A percentile compares a stretch with the other conserved stretches of the same genome.
These are phyloP conservation scores for Andrena flavipes DNA, from an alignment of 2,888 invertebrate genomes.

Conservation along the genomic window DNA sequence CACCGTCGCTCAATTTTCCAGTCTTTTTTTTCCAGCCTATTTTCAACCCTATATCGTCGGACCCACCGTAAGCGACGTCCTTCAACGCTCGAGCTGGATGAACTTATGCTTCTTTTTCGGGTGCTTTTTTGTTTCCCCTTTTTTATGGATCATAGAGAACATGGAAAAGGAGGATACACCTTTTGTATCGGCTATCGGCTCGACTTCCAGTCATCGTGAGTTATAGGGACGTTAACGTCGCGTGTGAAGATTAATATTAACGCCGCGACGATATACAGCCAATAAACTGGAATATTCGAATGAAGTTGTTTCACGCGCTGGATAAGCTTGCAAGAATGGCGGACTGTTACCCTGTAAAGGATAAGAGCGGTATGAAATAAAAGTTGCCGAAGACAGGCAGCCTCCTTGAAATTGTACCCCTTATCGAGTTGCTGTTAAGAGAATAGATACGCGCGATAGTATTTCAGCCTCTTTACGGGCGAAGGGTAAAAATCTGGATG, in stretches of 20 bases:
- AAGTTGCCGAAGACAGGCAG: neutral
- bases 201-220: conserved; percentile 17
- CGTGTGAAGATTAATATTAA: conserved; percentile 31
- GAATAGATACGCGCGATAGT: neutral
- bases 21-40: neutral
- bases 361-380: conserved; percentile 13
- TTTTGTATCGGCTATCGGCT: conserved; percentile 41
- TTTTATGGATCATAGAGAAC: conserved; percentile 35
- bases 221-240: conserved; percentile 31
- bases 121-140: conserved; percentile 2
- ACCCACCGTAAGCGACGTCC: conserved; percentile 26
- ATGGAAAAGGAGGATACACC: conserved; percentile 42
- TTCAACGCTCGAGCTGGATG: neutral
- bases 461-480: neutral
- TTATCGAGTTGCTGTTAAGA: conserved; percentile 11
- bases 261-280: conserved; percentile 9
- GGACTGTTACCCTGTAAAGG: neutral
- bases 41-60: neutral
- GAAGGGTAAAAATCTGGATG: neutral
- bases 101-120: conserved; percentile 4
- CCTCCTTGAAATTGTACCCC: neutral
- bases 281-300: conserved; percentile 19
- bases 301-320: neutral
- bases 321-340: conserved; percentile 12
- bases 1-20: neutral